These are phyloP conservation scores for Oscheius sp. DNA, from an alignment of 2,888 invertebrate genomes.

Conservation along the genomic window DNA sequence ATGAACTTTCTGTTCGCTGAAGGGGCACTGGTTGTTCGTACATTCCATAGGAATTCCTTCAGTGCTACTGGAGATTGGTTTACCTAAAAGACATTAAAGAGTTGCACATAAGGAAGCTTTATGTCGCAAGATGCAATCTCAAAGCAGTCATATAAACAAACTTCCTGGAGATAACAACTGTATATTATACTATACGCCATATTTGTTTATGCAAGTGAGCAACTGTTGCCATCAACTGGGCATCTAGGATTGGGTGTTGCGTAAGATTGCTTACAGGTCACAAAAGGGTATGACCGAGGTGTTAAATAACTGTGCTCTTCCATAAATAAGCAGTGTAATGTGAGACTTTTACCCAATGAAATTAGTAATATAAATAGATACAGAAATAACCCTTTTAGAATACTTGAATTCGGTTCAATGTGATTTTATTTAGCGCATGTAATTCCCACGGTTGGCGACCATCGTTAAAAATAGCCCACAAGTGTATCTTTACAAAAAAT, in stretches of 20 bases:
- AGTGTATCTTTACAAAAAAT: no score
- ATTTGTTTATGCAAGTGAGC: not conserved
- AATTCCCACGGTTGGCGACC: no score
- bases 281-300: not conserved
- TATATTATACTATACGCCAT: no score
- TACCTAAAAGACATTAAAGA: not conserved
- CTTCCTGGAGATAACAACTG: no score
- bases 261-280: not conserved
- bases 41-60: constrained; percentile 56
- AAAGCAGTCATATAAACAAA: not conserved
- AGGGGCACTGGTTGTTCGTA: constrained; percentile 51
- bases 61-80: not conserved
- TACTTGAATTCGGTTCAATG: no score
- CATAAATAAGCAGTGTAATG: no score
- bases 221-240: not conserved
- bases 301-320: not conserved
- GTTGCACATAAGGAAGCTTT: not conserved
- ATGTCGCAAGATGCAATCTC: not conserved
- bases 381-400: no score
- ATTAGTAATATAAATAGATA: no score
- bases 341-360: no score
- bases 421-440: no score
- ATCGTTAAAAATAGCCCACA: no score
- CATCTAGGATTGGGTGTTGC: not conserved
- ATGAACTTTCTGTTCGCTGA: constrained; percentile 43